phyloP scores from a whole-genome alignment of 2,888 invertebrate genomes.

The Lasius platythorax region DNA sequence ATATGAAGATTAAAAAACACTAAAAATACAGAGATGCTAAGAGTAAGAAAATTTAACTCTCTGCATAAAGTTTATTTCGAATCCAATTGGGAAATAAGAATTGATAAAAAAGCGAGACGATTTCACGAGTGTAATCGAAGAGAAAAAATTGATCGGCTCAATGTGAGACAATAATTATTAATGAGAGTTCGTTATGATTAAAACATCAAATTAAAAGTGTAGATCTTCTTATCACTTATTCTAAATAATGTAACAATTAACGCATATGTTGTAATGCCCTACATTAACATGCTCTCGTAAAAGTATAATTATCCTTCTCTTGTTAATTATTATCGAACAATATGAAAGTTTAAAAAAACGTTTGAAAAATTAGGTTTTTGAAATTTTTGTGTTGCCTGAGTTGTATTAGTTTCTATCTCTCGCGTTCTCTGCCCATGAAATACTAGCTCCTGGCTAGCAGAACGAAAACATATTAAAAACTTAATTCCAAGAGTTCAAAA shows the following conservation, averaged over 20 bases:
- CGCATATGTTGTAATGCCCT: constrained; percentile 78
- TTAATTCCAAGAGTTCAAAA: neutral
- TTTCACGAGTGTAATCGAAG: constrained; percentile 45
- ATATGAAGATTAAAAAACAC: too few relatives aligned
- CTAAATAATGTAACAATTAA: constrained; percentile 56
- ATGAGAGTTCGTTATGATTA: constrained; percentile 16
- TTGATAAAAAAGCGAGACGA: constrained; percentile 35
- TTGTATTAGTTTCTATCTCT: neutral
- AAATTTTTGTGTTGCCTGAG: neutral
- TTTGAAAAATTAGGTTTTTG: constrained; percentile 7
- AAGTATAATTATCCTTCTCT: neutral
- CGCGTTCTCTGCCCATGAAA: constrained; percentile 38
- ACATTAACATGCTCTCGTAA: constrained; percentile 61
- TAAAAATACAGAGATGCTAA: too few relatives aligned
- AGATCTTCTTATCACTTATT: constrained; percentile 22
- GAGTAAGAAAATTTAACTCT: too few relatives aligned
- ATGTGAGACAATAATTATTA: constrained; percentile 54
- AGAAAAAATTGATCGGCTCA: constrained; percentile 52
- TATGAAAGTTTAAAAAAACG: neutral
- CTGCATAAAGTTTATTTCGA: neutral
- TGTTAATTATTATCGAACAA: neutral
- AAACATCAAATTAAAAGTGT: constrained; percentile 43
- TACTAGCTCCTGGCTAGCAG: constrained; percentile 54
- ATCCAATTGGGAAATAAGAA: neutral
- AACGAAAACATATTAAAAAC: constrained; percentile 33